Conservation (phyloP, 2,888 invertebrate species). For the Synergus itoensis region DNA sequence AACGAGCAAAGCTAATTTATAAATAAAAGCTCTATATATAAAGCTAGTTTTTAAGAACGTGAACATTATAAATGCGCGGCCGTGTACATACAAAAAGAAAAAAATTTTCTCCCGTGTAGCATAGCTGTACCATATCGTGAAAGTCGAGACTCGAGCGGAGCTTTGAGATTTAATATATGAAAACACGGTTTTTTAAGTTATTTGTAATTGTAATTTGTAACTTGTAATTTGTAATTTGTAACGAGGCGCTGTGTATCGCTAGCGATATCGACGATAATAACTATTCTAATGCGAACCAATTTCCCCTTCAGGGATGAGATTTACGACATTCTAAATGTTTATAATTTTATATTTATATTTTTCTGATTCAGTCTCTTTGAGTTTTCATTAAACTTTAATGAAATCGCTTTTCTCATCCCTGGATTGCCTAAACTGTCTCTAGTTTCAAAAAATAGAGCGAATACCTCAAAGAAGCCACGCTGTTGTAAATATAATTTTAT, state of each 20-base stretch:
- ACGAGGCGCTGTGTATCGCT: constrained; percentile 39
- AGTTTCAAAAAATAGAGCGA: constrained; percentile 36
- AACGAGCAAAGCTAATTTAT: constrained; percentile 43
- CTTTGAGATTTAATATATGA: constrained; percentile 41
- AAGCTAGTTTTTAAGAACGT: constrained; percentile 5
- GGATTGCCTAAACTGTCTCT: constrained; percentile 29
- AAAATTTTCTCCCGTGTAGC: constrained; percentile 46
- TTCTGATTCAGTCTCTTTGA: background rate
- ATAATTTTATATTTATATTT: background rate
- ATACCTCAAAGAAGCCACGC: constrained; percentile 39
- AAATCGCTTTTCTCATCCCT: constrained; percentile 24
- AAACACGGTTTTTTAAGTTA: constrained; percentile 44
- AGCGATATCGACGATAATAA: constrained; percentile 41
- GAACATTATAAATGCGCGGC: constrained; percentile 33
- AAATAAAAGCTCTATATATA: constrained; percentile 38
- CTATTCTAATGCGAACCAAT: constrained; percentile 29
- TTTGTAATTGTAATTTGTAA: constrained; percentile 19
- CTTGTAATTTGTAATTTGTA: constrained; percentile 13
- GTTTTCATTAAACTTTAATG: background rate
- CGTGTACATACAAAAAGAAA: constrained; percentile 45
- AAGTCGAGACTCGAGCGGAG: constrained; percentile 34
- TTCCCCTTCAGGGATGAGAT: constrained; percentile 24
- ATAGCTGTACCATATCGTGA: constrained; percentile 50
- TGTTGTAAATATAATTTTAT: constrained; percentile 42
- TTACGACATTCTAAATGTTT: background rate